Evolutionary conservation across 2,888 invertebrate species (phyloP).

Genomic region (Malthinus flaveolus): DNA sequence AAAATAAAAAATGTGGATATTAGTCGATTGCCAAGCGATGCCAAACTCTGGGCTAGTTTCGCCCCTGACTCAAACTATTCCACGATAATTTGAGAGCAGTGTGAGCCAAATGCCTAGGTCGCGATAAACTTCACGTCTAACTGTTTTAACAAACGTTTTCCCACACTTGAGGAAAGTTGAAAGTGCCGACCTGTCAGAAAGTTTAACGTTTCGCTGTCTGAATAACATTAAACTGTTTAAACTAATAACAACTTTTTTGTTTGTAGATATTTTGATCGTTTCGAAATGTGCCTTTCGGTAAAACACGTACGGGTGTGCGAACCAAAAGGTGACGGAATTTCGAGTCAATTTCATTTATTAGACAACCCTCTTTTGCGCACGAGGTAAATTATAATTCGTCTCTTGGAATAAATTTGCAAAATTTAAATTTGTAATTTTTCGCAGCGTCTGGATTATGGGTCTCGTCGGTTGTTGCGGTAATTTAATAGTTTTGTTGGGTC

Average conservation of each 20-base stretch:
- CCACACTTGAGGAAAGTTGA: too few species aligned
- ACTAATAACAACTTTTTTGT: background rate
- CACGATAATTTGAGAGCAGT: too few species aligned
- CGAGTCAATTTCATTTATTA: constrained; percentile 60
- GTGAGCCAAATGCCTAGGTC: too few species aligned
- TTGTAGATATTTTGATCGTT: constrained; percentile 61
- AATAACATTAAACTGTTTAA: background rate
- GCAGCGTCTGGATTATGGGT: constrained; percentile 67
- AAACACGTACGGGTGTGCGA: constrained; percentile 60
- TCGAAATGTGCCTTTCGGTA: constrained; percentile 61
- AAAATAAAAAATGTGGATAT: too few species aligned
- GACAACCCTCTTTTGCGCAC: constrained; percentile 60
- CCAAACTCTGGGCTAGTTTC: too few species aligned
- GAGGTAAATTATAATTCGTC: constrained; percentile 48
- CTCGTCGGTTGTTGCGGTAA: constrained; percentile 62
- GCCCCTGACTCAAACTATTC: too few species aligned
- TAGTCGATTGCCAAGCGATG: too few species aligned
- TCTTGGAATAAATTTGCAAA: background rate
- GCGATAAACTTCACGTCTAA: too few species aligned
- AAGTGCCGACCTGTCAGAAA: too few species aligned
- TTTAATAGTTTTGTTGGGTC: constrained; percentile 59
- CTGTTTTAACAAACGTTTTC: too few species aligned
- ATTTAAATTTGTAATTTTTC: too few species aligned
- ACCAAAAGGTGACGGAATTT: constrained; percentile 64
- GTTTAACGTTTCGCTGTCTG: too few species aligned